phyloP scores from a whole-genome alignment of 2,797 vertebrate species.

The Danio aesculapii region DNA sequence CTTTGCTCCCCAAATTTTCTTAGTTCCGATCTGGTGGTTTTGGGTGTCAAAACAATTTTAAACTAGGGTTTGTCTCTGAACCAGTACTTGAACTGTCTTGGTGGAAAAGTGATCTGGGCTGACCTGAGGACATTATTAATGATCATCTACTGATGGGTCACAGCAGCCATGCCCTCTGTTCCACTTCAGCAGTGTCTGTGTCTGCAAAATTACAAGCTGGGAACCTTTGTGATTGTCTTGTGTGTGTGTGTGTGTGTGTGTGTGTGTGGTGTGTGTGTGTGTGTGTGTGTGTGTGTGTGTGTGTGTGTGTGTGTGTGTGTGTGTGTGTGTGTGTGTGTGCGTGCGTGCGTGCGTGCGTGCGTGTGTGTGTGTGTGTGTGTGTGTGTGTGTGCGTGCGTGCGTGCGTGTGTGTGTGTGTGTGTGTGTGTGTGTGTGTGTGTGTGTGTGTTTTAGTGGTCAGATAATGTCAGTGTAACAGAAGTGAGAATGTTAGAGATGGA shows the following conservation, averaged over 20 bases:
- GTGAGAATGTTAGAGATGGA: conserved; percentile 67
- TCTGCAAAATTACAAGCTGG: conserved; percentile 21
- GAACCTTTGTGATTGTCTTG: not conserved
- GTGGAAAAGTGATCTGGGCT: not conserved
- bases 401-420: too few species aligned
- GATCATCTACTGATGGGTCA: not conserved
- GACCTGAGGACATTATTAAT: not conserved
- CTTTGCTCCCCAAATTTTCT: too few species aligned
- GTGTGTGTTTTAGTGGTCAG: not conserved
- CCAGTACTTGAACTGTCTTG: too few species aligned
- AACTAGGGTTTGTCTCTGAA: too few species aligned
- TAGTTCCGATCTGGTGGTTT: too few species aligned
- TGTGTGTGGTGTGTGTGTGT: not conserved
- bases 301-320: not conserved
- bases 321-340: not conserved
- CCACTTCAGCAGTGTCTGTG: conserved; percentile 15
- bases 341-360: too few species aligned
- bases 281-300: not conserved
- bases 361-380: too few species aligned
- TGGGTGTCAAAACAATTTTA: too few species aligned
- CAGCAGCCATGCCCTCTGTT: not conserved
- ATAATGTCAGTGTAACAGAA: conserved; percentile 30
- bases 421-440: not conserved
- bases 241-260: too few species aligned
- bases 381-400: too few species aligned